Evolutionary conservation across 2,113 vertebrate genomes (phyloP).

Genomic region (Myanophis thanlyinensis): DNA sequence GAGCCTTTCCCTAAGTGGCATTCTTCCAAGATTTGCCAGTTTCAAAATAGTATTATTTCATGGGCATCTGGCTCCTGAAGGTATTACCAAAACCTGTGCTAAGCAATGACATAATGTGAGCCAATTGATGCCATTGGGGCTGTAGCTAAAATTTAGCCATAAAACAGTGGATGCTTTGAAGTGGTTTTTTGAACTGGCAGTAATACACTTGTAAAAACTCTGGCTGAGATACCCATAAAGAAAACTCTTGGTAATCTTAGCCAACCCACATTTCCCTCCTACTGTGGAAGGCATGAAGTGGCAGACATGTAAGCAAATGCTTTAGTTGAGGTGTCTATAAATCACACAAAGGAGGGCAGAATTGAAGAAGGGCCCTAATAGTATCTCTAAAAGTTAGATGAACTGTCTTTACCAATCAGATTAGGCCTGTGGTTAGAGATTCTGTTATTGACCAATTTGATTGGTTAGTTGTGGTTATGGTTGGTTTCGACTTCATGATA

Average conservation of each 20-base stretch:
- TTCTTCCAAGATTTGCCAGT: not conserved
- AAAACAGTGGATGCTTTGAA: not conserved
- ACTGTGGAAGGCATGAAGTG: not conserved
- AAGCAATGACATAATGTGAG: not conserved
- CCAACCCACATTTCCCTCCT: not conserved
- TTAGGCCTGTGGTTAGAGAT: not conserved
- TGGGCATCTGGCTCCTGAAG: not conserved
- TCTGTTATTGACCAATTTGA: not conserved
- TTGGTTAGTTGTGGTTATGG: not conserved
- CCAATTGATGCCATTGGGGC: not conserved
- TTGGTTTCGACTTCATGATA: not conserved
- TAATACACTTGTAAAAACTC: not conserved
- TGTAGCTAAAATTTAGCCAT: not conserved
- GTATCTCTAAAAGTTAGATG: not conserved
- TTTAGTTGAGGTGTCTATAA: not conserved
- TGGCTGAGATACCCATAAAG: not conserved
- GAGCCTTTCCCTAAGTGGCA: not conserved
- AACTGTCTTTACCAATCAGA: not conserved
- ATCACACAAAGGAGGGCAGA: not conserved
- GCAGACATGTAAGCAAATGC: not conserved
- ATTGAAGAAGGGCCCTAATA: not conserved
- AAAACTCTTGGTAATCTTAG: not conserved
- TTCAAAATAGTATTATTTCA: not conserved
- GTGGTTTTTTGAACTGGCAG: not conserved
- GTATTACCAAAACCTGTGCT: not conserved